Evolutionary conservation across 2,888 invertebrate genomes (phyloP).

Genomic region (Mimas tiliae): DNA sequence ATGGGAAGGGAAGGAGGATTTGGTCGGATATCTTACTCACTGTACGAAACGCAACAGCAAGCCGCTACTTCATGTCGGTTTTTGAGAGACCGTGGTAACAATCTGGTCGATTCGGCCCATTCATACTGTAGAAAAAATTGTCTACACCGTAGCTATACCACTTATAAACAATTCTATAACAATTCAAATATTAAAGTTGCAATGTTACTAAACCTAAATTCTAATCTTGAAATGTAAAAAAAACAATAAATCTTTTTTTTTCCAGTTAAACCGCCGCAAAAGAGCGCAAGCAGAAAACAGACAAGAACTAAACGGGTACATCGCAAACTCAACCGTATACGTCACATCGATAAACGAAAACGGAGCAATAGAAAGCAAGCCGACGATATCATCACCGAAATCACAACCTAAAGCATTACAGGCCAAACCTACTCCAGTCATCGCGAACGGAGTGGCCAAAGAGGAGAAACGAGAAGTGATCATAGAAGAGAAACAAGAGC

Average conservation of each 20-base stretch:
- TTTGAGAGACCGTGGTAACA: no score
- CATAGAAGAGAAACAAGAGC: constrained; percentile 57
- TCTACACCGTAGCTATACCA: no score
- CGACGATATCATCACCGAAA: constrained; percentile 78
- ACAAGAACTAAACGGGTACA: constrained; percentile 91
- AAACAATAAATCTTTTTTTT: constrained; percentile 37
- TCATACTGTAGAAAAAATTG: no score
- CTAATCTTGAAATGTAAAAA: neutral
- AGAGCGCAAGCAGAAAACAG: constrained; percentile 78
- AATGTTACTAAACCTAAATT: neutral
- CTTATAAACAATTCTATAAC: no score
- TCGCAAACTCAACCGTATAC: constrained; percentile 92
- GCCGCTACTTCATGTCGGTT: no score
- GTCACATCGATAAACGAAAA: constrained; percentile 89
- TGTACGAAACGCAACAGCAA: no score
- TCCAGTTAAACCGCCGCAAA: constrained; percentile 87
- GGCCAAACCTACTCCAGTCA: constrained; percentile 76
- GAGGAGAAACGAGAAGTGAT: constrained; percentile 36
- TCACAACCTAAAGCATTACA: constrained; percentile 75
- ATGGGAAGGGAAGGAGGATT: no score
- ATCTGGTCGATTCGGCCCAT: no score
- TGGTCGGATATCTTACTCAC: no score
- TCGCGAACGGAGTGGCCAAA: constrained; percentile 69
- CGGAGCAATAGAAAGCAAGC: constrained; percentile 77
- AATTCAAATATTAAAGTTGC: no score